Conservation (phyloP, 2,113 vertebrate species). For the Alligator mississippiensis region DNA sequence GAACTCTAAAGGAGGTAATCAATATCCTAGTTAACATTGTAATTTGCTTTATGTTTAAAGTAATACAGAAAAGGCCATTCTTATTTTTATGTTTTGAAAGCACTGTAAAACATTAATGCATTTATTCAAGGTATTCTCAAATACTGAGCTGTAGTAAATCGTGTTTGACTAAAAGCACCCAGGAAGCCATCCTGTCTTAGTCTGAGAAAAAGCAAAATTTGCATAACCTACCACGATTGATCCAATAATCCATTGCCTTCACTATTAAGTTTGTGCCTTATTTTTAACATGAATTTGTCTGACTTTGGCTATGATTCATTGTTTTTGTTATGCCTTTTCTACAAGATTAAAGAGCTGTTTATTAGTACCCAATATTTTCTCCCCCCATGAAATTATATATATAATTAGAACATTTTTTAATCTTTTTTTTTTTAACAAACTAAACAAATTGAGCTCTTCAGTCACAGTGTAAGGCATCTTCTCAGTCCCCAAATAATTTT, state of each 20-base stretch:
- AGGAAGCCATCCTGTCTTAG: too few species aligned
- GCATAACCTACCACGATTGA: background rate
- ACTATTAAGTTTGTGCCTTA: constrained; percentile 31
- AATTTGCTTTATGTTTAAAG: background rate
- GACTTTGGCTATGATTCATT: background rate
- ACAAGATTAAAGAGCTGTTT: background rate
- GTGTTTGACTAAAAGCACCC: too few species aligned
- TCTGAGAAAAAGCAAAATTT: background rate
- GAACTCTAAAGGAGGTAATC: background rate
- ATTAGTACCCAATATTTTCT: background rate
- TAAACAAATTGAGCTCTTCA: constrained; percentile 5
- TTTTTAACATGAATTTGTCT: constrained; percentile 24
- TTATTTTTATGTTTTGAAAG: background rate
- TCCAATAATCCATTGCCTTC: constrained; percentile 18
- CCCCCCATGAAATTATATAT: background rate
- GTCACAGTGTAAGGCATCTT: background rate
- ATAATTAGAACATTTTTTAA: constrained; percentile 30
- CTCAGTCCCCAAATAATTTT: background rate
- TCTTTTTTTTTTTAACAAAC: constrained; percentile 27
- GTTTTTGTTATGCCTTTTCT: constrained; percentile 22
- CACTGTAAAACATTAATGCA: background rate
- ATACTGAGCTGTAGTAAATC: background rate
- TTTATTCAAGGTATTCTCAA: background rate
- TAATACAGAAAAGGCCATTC: background rate
- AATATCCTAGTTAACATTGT: background rate